These are phyloP conservation scores for Platysteira castanea DNA, from an alignment of 2,113 vertebrate genomes.

Conservation along the genomic window DNA sequence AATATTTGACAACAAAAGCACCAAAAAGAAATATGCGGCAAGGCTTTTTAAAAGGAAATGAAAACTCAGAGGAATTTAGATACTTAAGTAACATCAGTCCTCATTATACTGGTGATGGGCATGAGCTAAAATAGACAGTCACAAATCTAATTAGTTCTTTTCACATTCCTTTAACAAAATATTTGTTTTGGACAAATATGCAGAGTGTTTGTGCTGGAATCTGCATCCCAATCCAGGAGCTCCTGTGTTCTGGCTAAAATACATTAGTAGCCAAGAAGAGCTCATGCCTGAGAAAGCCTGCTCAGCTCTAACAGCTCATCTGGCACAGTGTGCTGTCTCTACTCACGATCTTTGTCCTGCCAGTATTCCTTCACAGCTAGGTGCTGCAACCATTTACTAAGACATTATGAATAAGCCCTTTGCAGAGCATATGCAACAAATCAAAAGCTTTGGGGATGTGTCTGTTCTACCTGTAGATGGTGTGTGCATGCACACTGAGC, in stretches of 20 bases:
- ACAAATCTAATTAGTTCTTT: not conserved
- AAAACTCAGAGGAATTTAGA: not conserved
- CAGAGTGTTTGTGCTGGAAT: not conserved
- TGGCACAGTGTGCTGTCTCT: not conserved
- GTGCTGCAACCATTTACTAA: not conserved
- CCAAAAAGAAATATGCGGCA: not conserved
- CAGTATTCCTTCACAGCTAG: not conserved
- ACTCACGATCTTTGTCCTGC: fast-evolving
- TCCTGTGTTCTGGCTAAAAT: not conserved
- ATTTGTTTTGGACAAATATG: not conserved
- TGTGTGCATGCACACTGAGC: not conserved
- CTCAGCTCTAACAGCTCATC: not conserved
- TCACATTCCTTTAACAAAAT: not conserved
- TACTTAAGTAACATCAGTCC: not conserved
- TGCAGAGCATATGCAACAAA: not conserved
- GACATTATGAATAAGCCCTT: not conserved
- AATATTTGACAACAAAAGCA: not conserved
- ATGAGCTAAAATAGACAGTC: not conserved
- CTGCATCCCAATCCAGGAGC: not conserved
- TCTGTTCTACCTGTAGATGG: not conserved
- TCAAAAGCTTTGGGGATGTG: not conserved
- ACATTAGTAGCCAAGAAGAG: not conserved
- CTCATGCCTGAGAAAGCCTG: not conserved
- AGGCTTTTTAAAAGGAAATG: not conserved
- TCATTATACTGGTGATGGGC: not conserved